Base-by-base conservation (phyloP, 2,888 invertebrate genomes). In the Siphlonurus alternatus region DNA sequence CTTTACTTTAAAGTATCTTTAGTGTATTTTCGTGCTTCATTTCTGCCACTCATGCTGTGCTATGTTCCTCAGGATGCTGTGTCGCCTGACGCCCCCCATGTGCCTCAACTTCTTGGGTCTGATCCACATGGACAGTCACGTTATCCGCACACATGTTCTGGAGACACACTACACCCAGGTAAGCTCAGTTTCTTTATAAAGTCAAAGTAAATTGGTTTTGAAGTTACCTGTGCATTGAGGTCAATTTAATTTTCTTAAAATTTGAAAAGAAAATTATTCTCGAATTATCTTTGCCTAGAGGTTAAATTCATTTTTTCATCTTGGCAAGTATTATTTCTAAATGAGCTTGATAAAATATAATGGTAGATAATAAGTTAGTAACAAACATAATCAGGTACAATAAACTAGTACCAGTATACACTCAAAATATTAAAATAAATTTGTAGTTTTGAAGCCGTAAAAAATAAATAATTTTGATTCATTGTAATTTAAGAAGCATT, bases 101-200 rank as follows among this genome's bases (percentile, higher is more conserved):
- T 99, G 98, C 76, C 83, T 99, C 61, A 99, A 99, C 78, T 99
- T 98, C 75, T 82, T 99, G 62, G 93, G 98, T 38, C 80, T 99
- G 24, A 93, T 98, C 70, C 99, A 99, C 73, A 91, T 99, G 88
- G 99, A 99, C 76, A 96, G 94, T 53, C 94, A 96, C 72, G 86
- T 95, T 63, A 92, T 93, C 66, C 86, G 87, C 70, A 81, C 82
- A 69, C 83, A 83, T 68, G 81, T 89, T 59, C 79, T 87, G 77
- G 97, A 92, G 78, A 98, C 98, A 0, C 87, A 91, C 70, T 99
- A 98, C 73, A 99, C 98, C 0, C 88, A 91, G 84, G 91, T 97
- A 70, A 82, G 70, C 67, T 59, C 23, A 24, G 23, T 59, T 56
- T 61, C 59, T 23, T 56, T 59, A 2, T 65, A 10, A 54, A 3